Evolutionary conservation across 2,113 vertebrate species (phyloP), one percentile per base, ranked within the genome.

Genomic region (Sceloporus undulatus): DNA sequence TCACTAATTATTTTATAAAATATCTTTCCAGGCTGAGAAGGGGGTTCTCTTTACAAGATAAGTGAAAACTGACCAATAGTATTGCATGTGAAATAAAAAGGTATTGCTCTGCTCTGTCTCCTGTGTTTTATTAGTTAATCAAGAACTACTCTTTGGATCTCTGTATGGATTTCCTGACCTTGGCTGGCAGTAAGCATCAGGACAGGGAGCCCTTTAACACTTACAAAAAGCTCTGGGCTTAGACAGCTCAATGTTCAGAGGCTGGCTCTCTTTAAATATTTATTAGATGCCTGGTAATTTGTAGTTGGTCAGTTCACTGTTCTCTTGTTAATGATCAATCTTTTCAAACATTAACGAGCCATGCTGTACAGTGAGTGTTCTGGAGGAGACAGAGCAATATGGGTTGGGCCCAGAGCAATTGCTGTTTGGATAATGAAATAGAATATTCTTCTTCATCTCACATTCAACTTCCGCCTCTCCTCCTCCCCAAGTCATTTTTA

Each of bases 301-400:
- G 94, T 95, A 93, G 95, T 94, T 96, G 95, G 95, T 91, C 96
- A 95, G 83, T 95, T 97, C 91, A 82, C 95, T 91, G 79, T 97
- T 96, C 91, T 94, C 93, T 94, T 88, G 19, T 27, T 96, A 97
- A 97, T 91, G 96, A 97, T 97, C 93, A 93, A 88, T 82, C 93
- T 95, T 94, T 94, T 97, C 93, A 97, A 97, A 97, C 90, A 95
- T 97, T 97, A 91, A 97, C 97, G 96, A 97, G 94, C 91, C 91
- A 93, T 90, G 89, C 85, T 95, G 88, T 94, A 92, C 92, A 94
- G 85, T 94, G 91, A 85, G 48, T 83, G 73, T 82, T 80, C 88
- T 94, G 81, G 81, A 88, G 86, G 42, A 90, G 89, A 48, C 0
- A 34, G 76, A 18, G 83, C 84, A 86, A 85, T 91, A 90, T 82